Percentiles rank a stretch among this genome's conserved stretches.
phyloP scores from a whole-genome alignment of 2,797 vertebrate genomes.

The Hypotaenidia philippensis region DNA sequence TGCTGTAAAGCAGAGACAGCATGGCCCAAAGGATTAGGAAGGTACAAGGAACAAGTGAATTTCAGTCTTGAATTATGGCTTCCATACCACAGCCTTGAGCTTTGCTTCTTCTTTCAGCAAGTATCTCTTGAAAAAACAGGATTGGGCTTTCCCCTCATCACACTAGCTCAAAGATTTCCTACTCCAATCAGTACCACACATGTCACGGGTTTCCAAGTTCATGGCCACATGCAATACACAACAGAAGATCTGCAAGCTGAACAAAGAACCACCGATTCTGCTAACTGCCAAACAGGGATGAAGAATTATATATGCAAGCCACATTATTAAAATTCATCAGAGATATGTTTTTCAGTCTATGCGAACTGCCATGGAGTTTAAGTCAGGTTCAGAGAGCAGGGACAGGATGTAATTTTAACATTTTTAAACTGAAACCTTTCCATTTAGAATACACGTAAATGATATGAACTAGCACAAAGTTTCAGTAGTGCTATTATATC shows the following conservation, averaged over 20 bases:
- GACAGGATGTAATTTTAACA: not conserved
- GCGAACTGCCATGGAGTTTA: not conserved
- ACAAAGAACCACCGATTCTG: not conserved
- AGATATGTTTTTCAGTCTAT: not conserved
- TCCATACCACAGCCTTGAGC: not conserved
- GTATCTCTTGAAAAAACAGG: not conserved
- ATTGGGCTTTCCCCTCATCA: not conserved
- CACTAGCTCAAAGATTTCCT: not conserved
- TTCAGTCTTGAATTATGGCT: not conserved
- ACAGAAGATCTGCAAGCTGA: not conserved
- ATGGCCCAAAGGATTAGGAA: not conserved
- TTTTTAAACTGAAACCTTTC: not conserved
- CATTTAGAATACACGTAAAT: not conserved
- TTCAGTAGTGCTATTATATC: not conserved
- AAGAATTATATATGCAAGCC: not conserved
- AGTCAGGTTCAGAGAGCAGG: not conserved
- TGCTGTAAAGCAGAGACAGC: not conserved
- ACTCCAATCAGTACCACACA: rapidly evolving
- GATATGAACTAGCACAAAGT: not conserved
- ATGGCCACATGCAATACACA: not conserved
- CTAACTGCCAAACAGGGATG: not conserved
- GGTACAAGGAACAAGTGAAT: not conserved
- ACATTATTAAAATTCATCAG: not conserved
- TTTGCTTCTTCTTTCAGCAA: rapidly evolving
- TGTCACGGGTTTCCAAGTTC: not conserved